Percentiles rank a stretch among this genome's conserved stretches.
These are phyloP conservation scores for Brachyalestes nurse DNA, from an alignment of 2,797 vertebrate genomes.

Conservation along the genomic window DNA sequence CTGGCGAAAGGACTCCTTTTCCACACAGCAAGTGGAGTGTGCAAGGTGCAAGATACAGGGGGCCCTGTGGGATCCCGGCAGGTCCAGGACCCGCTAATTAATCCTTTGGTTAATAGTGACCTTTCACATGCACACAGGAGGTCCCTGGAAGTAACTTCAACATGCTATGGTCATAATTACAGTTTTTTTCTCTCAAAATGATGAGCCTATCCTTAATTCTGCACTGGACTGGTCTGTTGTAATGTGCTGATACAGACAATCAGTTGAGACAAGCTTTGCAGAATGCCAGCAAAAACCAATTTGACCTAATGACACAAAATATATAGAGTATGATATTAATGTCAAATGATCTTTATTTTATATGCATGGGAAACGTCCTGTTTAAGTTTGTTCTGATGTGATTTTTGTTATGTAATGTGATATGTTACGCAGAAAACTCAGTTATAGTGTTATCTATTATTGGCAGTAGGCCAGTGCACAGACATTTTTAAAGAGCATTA, in stretches of 20 bases:
- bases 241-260: too few species aligned
- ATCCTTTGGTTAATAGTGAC: constrained; percentile 1
- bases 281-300: not conserved
- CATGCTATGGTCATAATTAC: not conserved
- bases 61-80: not conserved
- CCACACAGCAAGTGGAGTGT: constrained; percentile 31
- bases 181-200: not conserved
- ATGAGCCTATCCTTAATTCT: not conserved
- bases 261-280: not conserved
- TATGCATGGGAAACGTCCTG: too few species aligned
- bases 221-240: not conserved
- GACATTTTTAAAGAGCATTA: not conserved
- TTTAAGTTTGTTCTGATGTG: too few species aligned
- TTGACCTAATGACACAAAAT: not conserved
- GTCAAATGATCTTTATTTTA: too few species aligned
- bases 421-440: not conserved
- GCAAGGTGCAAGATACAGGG: not conserved
- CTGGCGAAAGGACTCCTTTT: constrained; percentile 29
- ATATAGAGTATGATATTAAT: too few species aligned
- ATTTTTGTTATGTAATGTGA: not conserved
- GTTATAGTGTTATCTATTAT: not conserved
- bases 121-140: not conserved
- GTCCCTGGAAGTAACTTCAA: not conserved
- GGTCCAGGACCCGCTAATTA: not conserved
- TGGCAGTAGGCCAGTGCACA: not conserved